A percentile compares a stretch with the other conserved stretches of the same genome.
phyloP scores from a whole-genome alignment of 2,113 vertebrate genomes.

The Cathartes aura region DNA sequence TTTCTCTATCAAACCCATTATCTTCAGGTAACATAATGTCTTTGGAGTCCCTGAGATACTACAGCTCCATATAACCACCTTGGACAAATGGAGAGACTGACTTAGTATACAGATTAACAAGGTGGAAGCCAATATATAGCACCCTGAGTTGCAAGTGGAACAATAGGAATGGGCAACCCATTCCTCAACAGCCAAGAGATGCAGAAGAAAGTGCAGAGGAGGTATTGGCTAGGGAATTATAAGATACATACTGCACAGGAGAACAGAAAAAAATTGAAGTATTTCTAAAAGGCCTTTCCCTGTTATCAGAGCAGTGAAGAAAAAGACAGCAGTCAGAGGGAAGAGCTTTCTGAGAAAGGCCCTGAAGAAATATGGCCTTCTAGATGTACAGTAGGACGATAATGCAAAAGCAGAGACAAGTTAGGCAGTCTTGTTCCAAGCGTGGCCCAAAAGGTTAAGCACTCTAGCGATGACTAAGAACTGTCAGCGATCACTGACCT shows the following conservation, averaged over 20 bases:
- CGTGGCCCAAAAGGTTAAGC: background rate
- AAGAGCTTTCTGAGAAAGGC: background rate
- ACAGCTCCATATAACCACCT: background rate
- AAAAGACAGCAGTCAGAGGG: background rate
- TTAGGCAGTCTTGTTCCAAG: background rate
- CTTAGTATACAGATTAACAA: background rate
- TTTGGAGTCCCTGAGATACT: conserved; percentile 49
- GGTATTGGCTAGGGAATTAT: background rate
- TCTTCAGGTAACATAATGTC: background rate
- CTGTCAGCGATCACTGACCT: background rate
- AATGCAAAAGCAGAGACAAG: background rate
- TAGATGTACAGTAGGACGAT: background rate
- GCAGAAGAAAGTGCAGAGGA: background rate
- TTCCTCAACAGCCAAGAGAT: background rate
- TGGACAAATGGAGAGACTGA: background rate
- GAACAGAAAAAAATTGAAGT: background rate
- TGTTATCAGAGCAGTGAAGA: background rate
- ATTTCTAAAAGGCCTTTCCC: background rate
- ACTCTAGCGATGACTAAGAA: background rate
- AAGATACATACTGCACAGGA: background rate
- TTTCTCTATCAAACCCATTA: background rate
- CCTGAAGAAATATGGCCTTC: background rate
- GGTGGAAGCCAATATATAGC: background rate
- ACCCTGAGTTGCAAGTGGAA: conserved; percentile 37
- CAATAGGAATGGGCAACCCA: background rate